A percentile compares a stretch with the other conserved stretches of the same genome.
Evolutionary conservation across 2,888 invertebrate genomes (phyloP).

Genomic region (Lysandra coridon): DNA sequence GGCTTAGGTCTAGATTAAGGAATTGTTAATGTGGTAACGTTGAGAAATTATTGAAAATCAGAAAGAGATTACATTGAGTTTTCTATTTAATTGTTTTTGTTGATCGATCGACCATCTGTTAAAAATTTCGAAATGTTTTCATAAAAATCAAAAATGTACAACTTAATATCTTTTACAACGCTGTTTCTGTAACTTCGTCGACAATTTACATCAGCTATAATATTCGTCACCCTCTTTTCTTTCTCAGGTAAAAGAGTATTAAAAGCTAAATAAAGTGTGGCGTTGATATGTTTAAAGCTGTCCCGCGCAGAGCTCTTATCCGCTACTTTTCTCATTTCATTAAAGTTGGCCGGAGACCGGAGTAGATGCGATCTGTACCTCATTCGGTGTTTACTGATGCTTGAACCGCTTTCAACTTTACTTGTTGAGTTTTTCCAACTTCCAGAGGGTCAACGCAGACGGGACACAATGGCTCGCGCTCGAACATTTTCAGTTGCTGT

Average conservation of each 20-base stretch:
- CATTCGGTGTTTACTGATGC: slow-evolving; percentile 32
- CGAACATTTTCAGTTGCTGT: background rate
- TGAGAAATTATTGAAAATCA: too few relatives aligned
- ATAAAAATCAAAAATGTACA: background rate
- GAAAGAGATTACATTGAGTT: too few relatives aligned
- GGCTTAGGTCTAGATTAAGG: too few relatives aligned
- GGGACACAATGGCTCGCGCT: background rate
- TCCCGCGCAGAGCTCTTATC: slow-evolving; percentile 31
- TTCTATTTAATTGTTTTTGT: too few relatives aligned
- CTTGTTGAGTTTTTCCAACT: slow-evolving; percentile 28
- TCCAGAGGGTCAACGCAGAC: background rate
- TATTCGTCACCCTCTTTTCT: slow-evolving; percentile 1
- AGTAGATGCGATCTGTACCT: slow-evolving; percentile 25
- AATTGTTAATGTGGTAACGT: too few relatives aligned
- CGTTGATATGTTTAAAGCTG: slow-evolving; percentile 29
- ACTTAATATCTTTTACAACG: background rate
- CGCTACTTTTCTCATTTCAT: slow-evolving; percentile 36
- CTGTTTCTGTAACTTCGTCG: background rate
- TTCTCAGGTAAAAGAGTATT: slow-evolving; percentile 10
- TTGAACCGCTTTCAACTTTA: slow-evolving; percentile 32
- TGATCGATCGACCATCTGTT: too few relatives aligned
- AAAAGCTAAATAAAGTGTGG: background rate
- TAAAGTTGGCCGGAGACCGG: slow-evolving; percentile 36
- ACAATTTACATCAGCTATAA: background rate
- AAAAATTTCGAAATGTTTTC: background rate